Evolutionary conservation across 2,113 vertebrate genomes (phyloP), one percentile per base, ranked within the genome.

Genomic region (Pelobates fuscus): DNA sequence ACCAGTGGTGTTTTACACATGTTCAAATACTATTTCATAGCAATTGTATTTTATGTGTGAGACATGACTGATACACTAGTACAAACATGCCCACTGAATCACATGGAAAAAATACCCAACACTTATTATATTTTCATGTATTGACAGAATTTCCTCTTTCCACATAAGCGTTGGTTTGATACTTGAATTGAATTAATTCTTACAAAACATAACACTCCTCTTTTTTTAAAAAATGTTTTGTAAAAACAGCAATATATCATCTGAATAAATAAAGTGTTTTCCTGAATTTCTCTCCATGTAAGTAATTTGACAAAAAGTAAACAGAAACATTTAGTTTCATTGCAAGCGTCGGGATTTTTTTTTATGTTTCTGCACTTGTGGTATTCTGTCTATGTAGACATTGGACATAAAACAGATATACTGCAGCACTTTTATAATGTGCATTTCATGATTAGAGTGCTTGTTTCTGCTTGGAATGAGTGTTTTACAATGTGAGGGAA

Each of bases 401-500:
- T 12, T 29, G 20, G 78, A 71, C 52, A 65, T 58, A 78, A 75
- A 82, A 60, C 32, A 80, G 27, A 54, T 78, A 18, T 59, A 62
- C 43, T 71, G 71, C 30, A 60, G 71, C 32, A 69, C 61, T 61
- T 81, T 63, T 72, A 14, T 71, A 60, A 68, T 63, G 66, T 52
- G 24, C 71, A 67, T 81, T 77, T 84, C 37, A 43, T 77, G 24
- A 21, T 8, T 57, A 63, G 52, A 70, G 41, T 0, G 1, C 3
- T 69, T 68, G 4, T 8, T 81, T 71, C 58, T 79, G 26, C 68
- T 71, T 70, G 43, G 78, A 70, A 77, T 73, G 75, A 80, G 43
- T 76, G 63, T 21, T 79, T 79, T 81, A 67, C 30, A 78, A 49
- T 69, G 71, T 60, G 49, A 8, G 62, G 2, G 14, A 8, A 20